phyloP scores from a whole-genome alignment of 37 sponge, comb jelly and placozoan genomes.

The Corticium candelabrum region DNA sequence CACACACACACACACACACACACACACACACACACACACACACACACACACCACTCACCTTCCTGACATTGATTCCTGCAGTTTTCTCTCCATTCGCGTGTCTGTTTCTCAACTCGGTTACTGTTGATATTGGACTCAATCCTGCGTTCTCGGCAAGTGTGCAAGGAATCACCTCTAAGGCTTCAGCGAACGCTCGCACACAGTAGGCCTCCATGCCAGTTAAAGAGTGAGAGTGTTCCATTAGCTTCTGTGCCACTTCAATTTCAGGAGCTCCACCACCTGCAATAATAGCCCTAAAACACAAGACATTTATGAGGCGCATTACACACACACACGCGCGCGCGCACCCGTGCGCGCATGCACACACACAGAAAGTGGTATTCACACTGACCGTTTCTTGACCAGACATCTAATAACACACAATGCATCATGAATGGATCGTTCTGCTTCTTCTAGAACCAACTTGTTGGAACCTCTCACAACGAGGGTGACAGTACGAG shows the following conservation, averaged over 20 bases:
- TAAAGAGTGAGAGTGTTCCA: slow-evolving; percentile 78
- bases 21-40: neutral
- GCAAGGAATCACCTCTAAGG: slow-evolving; percentile 90
- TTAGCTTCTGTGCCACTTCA: slow-evolving; percentile 72
- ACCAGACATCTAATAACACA: slow-evolving; percentile 97
- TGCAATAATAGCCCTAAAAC: slow-evolving; percentile 73
- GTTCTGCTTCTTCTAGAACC: slow-evolving; percentile 92
- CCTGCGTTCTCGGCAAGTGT: slow-evolving; percentile 99
- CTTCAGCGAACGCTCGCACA: slow-evolving; percentile 87
- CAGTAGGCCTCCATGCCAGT: slow-evolving; percentile 96
- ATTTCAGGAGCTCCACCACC: slow-evolving; percentile 99
- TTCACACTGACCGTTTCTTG: slow-evolving; percentile 64
- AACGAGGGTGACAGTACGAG: slow-evolving; percentile 69
- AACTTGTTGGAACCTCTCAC: slow-evolving; percentile 96
- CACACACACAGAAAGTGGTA: neutral
- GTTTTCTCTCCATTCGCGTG: slow-evolving; percentile 83
- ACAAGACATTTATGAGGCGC: neutral
- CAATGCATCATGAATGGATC: slow-evolving; percentile 97
- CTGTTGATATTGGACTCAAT: slow-evolving; percentile 84
- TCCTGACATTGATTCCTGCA: slow-evolving; percentile 95
- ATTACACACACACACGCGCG: neutral
- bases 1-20: slow-evolving; percentile 1
- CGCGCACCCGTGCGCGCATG: too few species aligned
- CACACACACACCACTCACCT: slow-evolving; percentile 38
- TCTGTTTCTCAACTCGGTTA: slow-evolving; percentile 90